Conservation (phyloP, 1,140 invertebrate genomes). For the Solenopsis fugax region DNA sequence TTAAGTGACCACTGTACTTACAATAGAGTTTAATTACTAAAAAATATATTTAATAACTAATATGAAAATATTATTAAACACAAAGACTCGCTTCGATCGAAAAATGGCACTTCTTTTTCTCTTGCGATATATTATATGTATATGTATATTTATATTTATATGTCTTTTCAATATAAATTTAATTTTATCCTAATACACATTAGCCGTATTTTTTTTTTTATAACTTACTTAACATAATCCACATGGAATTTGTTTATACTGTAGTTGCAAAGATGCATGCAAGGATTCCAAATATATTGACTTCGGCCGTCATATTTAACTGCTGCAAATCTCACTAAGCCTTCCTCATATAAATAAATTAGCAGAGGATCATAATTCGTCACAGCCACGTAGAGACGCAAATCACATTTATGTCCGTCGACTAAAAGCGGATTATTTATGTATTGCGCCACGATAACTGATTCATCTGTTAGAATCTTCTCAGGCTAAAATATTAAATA, state of each 20-base stretch:
- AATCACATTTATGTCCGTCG: constrained; percentile 97
- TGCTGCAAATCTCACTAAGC: constrained; percentile 94
- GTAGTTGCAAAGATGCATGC: constrained; percentile 97
- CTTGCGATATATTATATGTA: too few relatives aligned
- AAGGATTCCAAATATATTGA: constrained; percentile 95
- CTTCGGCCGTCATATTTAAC: constrained; percentile 94
- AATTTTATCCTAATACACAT: too few relatives aligned
- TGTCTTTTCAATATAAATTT: too few relatives aligned
- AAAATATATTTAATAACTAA: too few relatives aligned
- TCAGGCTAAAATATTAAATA: constrained; percentile 90
- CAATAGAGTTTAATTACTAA: too few relatives aligned
- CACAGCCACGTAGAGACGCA: constrained; percentile 94
- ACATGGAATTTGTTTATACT: constrained; percentile 98
- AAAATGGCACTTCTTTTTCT: too few relatives aligned
- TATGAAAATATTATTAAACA: too few relatives aligned
- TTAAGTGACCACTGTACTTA: too few relatives aligned
- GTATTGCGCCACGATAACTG: constrained; percentile 97
- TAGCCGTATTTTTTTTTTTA: background rate
- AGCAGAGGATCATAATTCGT: constrained; percentile 94
- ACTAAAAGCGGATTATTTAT: constrained; percentile 97
- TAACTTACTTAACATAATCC: constrained; percentile 93
- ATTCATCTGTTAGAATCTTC: constrained; percentile 96
- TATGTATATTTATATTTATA: too few relatives aligned
- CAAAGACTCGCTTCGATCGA: too few relatives aligned
- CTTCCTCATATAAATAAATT: constrained; percentile 95